phyloP scores from a whole-genome alignment of 2,888 invertebrate genomes.

The Yponomeuta cagnagella region DNA sequence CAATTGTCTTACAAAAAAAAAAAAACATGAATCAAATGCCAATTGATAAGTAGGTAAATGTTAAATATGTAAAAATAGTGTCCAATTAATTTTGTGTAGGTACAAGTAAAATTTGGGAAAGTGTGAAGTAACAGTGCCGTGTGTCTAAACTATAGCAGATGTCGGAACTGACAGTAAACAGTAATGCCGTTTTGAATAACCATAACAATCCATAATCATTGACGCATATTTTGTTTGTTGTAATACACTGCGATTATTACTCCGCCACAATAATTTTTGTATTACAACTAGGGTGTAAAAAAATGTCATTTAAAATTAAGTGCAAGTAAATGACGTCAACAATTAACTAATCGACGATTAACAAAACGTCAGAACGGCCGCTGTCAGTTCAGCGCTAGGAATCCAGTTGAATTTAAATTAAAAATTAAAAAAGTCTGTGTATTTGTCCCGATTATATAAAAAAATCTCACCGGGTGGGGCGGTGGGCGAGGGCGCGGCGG shows the following conservation, averaged over 20 bases:
- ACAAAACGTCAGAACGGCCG: neutral
- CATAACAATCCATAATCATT: neutral
- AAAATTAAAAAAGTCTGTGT: constrained; percentile 4
- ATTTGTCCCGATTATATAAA: constrained; percentile 14
- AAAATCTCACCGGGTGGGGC: constrained; percentile 73
- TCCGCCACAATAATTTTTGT: no score
- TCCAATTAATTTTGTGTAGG: neutral
- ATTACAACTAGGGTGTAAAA: no score
- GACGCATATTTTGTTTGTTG: neutral
- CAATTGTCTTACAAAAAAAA: neutral
- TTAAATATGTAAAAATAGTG: neutral
- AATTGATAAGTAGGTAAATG: neutral
- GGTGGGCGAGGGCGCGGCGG: constrained; percentile 72
- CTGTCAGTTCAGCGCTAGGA: neutral
- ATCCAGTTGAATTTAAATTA: neutral
- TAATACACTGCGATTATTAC: neutral
- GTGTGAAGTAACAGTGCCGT: neutral
- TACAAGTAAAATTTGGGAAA: neutral
- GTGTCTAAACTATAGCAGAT: neutral
- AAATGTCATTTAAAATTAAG: no score
- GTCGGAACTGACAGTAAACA: neutral
- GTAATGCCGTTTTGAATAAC: constrained; percentile 9
- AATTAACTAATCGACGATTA: neutral
- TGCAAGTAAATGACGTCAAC: neutral
- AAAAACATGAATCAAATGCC: neutral